A percentile compares a stretch with the other conserved stretches of the same genome.
These are phyloP conservation scores for Tipula confusa DNA, from an alignment of 2,888 invertebrate genomes.

Conservation along the genomic window DNA sequence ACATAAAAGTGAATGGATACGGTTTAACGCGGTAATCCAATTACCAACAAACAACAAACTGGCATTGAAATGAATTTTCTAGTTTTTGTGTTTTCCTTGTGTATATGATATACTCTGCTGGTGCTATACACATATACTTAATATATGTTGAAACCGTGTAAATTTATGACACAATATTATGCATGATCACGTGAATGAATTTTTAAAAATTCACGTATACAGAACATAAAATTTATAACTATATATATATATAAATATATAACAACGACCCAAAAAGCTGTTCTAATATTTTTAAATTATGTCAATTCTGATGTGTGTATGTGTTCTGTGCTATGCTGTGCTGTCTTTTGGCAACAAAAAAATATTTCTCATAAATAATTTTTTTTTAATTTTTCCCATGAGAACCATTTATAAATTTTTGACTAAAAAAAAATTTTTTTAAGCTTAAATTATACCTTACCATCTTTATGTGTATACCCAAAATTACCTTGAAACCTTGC, in stretches of 20 bases:
- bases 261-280: background rate
- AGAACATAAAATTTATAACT: background rate
- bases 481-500: background rate
- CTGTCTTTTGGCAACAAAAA: background rate
- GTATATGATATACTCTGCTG: background rate
- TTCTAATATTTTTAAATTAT: background rate
- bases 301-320: background rate
- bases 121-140: background rate
- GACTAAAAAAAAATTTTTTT: background rate
- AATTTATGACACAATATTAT: background rate
- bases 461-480: background rate
- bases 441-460: background rate
- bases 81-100: conserved; percentile 17
- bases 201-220: background rate
- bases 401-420: background rate
- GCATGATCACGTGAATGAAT: background rate
- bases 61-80: conserved; percentile 5
- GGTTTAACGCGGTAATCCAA: background rate
- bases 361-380: background rate
- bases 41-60: background rate
- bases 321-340: background rate
- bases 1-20: background rate
- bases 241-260: too few relatives aligned
- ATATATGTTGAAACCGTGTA: background rate
- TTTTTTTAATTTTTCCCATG: conserved; percentile 3